Percentiles rank a stretch among this genome's conserved stretches.
phyloP scores from a whole-genome alignment of 2,113 vertebrate genomes.

The Catharus minimus region DNA sequence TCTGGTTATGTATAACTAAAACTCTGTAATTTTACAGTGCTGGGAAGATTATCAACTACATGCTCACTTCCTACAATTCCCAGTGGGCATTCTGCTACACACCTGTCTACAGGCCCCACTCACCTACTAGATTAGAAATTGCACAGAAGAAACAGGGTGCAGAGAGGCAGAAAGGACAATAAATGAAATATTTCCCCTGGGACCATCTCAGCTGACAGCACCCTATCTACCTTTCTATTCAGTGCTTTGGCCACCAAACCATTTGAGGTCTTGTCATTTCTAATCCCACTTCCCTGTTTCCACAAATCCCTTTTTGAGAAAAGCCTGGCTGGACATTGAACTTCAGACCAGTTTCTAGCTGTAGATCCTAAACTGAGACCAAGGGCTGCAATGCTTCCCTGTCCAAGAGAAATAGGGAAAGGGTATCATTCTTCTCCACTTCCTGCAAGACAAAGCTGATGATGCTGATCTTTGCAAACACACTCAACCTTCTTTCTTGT shows the following conservation, averaged over 20 bases:
- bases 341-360: background rate
- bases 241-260: background rate
- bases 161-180: background rate
- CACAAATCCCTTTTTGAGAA: background rate
- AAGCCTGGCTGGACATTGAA: background rate
- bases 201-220: background rate
- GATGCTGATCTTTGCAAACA: background rate
- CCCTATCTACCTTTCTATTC: background rate
- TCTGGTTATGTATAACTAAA: background rate
- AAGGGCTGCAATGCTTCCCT: background rate
- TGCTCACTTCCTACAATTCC: background rate
- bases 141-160: background rate
- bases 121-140: background rate
- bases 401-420: background rate
- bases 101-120: no score
- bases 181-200: background rate
- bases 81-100: background rate
- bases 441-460: background rate
- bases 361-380: background rate
- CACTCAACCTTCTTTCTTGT: background rate
- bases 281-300: background rate
- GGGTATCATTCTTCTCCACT: background rate
- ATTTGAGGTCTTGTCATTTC: background rate
- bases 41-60: background rate
- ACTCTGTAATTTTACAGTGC: rapidly evolving